Base-by-base conservation (phyloP, 1,140 invertebrate species). In the Notospermus geniculatus region DNA sequence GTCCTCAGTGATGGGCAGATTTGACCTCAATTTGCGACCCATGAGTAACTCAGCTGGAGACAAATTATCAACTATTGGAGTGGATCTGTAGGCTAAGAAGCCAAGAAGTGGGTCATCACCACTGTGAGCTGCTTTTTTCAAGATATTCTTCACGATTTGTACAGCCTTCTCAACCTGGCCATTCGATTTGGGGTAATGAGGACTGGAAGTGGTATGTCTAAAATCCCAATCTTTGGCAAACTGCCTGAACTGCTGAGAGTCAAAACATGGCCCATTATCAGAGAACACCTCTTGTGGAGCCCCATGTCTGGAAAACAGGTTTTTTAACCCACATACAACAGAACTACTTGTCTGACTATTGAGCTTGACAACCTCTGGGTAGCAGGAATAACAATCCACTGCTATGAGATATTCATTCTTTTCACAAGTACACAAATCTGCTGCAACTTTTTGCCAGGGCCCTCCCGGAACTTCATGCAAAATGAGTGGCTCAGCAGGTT, bases 11-110 rank as follows among this genome's bases (percentile, higher is more conserved):
- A n/a, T 0, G n/a, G n/a, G n/a, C n/a, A n/a, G n/a, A n/a, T n/a
- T n/a, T n/a, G 57, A 57, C 28, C 52, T 2, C 1, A 71, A 46
- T 45, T 63, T 64, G 39, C 65, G 54, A 11, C 69, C 67, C 57
- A 71, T 62, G 2, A 64, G 30, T 1, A 69, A 15, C 59, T 71
- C 64, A 5, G 43, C 53, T 22, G 67, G 64, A 0, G 57, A 64
- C 2, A 41, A 56, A 17, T 59, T 57, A 25, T 65, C 66, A 2
- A 62, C 29, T 13, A 65, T 19, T 50, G 65, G 60, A 11, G 70
- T 57, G 1, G 63, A 43, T 25, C 58, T 41, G 43, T 63, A 65
- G 13, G 41, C 28, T 2, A 70, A 52, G 1, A 70, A 45, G 17
- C 58, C 65, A 15, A 54, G 2, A 59, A 63, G 62, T n/a, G 62